Evolutionary conservation across 2,113 vertebrate genomes (phyloP).

Genomic region (Nothocercus nigrocapillus): DNA sequence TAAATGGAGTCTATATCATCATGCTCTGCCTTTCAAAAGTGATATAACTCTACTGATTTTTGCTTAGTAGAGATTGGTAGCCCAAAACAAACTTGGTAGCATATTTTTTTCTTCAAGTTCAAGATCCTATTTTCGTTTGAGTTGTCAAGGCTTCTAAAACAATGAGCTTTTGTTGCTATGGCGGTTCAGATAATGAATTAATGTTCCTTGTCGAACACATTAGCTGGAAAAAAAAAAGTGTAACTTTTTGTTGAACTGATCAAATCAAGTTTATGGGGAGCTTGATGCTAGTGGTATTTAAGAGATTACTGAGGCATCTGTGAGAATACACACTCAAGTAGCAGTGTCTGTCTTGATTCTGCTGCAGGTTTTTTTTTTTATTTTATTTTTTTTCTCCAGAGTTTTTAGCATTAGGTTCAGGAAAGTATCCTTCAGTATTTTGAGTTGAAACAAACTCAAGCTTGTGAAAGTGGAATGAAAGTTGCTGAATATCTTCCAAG

Average conservation of each 20-base stretch:
- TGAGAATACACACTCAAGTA: background rate
- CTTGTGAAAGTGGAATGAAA: background rate
- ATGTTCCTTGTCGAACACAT: background rate
- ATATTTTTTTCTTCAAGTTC: background rate
- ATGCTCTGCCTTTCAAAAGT: background rate
- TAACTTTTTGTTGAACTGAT: background rate
- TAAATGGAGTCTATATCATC: background rate
- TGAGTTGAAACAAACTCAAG: background rate
- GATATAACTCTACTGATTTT: background rate
- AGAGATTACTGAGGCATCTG: background rate
- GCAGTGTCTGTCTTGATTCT: background rate
- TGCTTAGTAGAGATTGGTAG: background rate
- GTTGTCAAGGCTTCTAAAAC: background rate
- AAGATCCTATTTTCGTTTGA: background rate
- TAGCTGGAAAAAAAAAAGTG: background rate
- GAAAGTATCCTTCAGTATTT: background rate
- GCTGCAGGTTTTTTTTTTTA: background rate
- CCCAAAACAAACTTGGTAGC: background rate
- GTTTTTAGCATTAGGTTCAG: background rate
- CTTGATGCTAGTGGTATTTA: background rate
- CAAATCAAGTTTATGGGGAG: background rate
- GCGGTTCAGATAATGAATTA: conserved; percentile 21
- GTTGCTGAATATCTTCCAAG: background rate
- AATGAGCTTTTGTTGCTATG: conserved; percentile 7
- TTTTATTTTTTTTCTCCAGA: background rate